These are phyloP conservation scores for Lamellibrachia luymesi DNA, from an alignment of 1,140 invertebrate species.

Conservation along the genomic window DNA sequence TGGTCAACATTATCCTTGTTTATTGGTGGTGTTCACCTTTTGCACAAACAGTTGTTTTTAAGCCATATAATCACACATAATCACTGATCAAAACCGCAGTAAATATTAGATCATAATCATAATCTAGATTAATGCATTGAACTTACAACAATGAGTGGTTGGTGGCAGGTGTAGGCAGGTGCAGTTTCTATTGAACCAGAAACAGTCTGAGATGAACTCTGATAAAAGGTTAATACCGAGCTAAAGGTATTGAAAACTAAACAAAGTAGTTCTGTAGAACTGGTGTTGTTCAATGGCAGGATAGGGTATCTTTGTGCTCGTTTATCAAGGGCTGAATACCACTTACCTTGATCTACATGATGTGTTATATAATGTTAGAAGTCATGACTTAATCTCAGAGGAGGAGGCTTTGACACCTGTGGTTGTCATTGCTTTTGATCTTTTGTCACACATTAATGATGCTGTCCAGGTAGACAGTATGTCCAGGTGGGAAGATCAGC, in stretches of 20 bases:
- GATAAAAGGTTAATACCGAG: background rate
- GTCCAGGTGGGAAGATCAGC: background rate
- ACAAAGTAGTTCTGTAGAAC: background rate
- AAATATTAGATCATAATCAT: background rate
- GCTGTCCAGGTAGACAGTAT: background rate
- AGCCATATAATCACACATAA: background rate
- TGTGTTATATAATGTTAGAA: background rate
- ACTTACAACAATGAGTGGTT: background rate
- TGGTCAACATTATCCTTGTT: background rate
- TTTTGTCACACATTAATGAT: background rate
- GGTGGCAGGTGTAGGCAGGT: background rate
- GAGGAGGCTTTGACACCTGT: background rate
- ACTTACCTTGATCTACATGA: background rate
- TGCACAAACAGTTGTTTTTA: background rate
- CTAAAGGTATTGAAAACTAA: background rate
- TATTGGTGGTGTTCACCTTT: background rate
- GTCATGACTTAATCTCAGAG: background rate
- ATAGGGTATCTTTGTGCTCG: background rate
- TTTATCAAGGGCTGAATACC: background rate
- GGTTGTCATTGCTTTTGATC: background rate
- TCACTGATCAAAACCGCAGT: background rate
- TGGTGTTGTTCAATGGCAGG: background rate
- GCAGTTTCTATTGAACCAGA: background rate
- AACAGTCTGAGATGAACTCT: background rate
- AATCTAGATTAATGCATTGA: background rate